Conservation (phyloP, 2,797 vertebrate genomes). For the Microctenopoma lineatum region DNA sequence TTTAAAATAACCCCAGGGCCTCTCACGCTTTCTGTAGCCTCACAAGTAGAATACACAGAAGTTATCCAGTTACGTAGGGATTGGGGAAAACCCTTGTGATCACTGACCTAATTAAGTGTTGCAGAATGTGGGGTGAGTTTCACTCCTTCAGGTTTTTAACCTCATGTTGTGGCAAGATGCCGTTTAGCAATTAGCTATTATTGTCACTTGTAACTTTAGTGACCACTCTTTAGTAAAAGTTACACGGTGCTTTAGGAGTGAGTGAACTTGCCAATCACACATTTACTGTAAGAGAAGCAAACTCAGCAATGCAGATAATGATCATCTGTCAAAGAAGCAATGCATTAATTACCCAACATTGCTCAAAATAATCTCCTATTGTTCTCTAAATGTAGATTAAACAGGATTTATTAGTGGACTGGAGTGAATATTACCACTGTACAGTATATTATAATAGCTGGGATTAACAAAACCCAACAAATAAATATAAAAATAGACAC, state of each 20-base stretch:
- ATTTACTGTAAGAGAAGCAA: slow-evolving; percentile 2
- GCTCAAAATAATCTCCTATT: slow-evolving; percentile 11
- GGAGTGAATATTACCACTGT: slow-evolving; percentile 6
- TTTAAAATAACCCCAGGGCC: slow-evolving; percentile 62
- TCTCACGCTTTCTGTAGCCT: slow-evolving; percentile 30
- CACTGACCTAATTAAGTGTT: slow-evolving; percentile 15
- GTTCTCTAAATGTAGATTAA: slow-evolving; percentile 20
- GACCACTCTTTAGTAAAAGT: background rate
- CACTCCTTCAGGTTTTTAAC: background rate
- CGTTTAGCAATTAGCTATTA: background rate
- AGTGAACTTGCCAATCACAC: background rate
- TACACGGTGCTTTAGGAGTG: background rate
- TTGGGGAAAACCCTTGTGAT: slow-evolving; percentile 25
- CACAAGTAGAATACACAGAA: slow-evolving; percentile 10
- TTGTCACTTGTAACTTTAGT: background rate
- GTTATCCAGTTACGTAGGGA: slow-evolving; percentile 28
- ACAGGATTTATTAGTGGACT: background rate
- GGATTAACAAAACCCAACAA: slow-evolving; percentile 16
- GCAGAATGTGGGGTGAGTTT: slow-evolving; percentile 17
- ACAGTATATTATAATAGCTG: slow-evolving; percentile 14
- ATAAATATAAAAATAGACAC: background rate
- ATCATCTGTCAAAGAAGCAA: background rate
- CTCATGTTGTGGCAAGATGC: background rate
- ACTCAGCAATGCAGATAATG: slow-evolving; percentile 27
- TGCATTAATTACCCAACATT: slow-evolving; percentile 13